phyloP scores from a whole-genome alignment of 2,113 vertebrate genomes.

The Tamias sibiricus region DNA sequence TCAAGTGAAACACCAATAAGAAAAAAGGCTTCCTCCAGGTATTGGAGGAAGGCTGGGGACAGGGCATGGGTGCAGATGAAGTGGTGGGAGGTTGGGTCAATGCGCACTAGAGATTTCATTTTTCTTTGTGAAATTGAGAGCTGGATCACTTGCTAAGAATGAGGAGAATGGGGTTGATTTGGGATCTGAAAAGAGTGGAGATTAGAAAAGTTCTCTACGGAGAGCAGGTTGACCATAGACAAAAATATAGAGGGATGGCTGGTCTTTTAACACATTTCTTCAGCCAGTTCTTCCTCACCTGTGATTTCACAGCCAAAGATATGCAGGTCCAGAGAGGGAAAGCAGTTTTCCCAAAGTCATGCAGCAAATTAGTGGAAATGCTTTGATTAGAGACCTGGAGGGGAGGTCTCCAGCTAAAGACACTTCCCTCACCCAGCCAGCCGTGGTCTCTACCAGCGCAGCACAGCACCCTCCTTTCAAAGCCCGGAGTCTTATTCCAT shows the following conservation, averaged over 20 bases:
- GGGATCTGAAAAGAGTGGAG: background rate
- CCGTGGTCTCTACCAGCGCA: background rate
- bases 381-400: background rate
- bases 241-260: background rate
- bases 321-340: background rate
- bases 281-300: background rate
- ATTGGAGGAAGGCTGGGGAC: no score
- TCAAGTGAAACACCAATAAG: background rate
- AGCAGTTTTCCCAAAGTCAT: background rate
- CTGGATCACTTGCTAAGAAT: background rate
- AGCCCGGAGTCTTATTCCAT: background rate
- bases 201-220: background rate
- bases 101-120: background rate
- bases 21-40: background rate
- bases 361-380: background rate
- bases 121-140: background rate
- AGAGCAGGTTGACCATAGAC: background rate
- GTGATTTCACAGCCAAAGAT: background rate
- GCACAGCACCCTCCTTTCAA: background rate
- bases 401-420: background rate
- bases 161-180: background rate
- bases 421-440: background rate
- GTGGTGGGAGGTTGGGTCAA: background rate
- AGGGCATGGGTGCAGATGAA: background rate
- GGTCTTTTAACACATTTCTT: background rate